Conservation (phyloP, 2,888 invertebrate genomes). For the Cryptocephalus moraei region DNA sequence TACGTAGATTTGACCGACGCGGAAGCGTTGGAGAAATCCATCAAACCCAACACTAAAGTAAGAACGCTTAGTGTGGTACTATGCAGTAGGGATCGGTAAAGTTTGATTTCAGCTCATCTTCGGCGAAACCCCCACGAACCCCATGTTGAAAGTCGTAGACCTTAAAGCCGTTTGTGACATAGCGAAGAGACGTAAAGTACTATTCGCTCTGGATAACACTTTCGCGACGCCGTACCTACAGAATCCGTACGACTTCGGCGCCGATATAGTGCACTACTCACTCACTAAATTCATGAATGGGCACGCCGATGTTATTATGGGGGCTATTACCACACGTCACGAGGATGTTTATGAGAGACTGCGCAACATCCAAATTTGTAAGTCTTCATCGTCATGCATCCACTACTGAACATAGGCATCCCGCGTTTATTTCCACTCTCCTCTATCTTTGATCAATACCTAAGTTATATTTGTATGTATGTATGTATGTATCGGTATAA, state of each 20-base stretch:
- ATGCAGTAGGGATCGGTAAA: not conserved
- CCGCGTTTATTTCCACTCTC: too few species aligned
- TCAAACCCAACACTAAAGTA: conserved; percentile 81
- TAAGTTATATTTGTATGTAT: too few species aligned
- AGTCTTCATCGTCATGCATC: too few species aligned
- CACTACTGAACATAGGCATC: too few species aligned
- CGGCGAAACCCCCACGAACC: conserved; percentile 96
- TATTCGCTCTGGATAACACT: conserved; percentile 86
- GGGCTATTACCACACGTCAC: conserved; percentile 67
- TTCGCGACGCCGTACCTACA: conserved; percentile 87
- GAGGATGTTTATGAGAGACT: conserved; percentile 61
- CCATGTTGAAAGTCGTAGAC: conserved; percentile 78
- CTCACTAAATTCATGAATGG: conserved; percentile 98
- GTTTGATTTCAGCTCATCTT: conserved; percentile 60
- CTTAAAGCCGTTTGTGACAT: conserved; percentile 60
- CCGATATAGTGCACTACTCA: conserved; percentile 85
- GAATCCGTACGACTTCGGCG: conserved; percentile 82
- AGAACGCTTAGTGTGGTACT: conserved; percentile 4
- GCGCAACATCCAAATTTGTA: conserved; percentile 82
- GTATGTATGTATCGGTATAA: too few species aligned
- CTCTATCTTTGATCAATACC: too few species aligned
- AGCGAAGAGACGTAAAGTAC: conserved; percentile 49
- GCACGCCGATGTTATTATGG: conserved; percentile 96
- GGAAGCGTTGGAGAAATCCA: conserved; percentile 52
- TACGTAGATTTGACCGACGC: conserved; percentile 69